Evolutionary conservation across 2,113 vertebrate species (phyloP).

Genomic region (Monarcha castaneiventris): DNA sequence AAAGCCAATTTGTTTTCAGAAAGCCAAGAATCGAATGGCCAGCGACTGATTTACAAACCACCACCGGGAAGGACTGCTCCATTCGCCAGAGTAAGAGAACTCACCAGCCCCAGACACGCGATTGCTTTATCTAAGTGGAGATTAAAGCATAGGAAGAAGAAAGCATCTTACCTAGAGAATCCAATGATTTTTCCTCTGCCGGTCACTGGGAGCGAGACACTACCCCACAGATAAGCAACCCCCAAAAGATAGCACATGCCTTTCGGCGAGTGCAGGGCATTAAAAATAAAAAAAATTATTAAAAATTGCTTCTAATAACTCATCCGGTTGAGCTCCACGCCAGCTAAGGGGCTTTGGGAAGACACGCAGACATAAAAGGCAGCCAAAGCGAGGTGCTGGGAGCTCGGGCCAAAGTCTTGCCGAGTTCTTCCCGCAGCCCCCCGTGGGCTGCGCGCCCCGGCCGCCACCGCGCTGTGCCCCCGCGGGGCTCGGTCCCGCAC

Average conservation of each 20-base stretch:
- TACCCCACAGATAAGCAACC: conserved; percentile 6
- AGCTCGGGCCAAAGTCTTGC: background rate
- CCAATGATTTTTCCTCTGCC: conserved; percentile 33
- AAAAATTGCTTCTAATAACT: background rate
- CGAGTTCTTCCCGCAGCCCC: background rate
- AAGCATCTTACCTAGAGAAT: conserved; percentile 74
- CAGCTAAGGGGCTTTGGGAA: background rate
- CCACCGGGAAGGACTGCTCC: background rate
- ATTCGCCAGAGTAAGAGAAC: conserved; percentile 1
- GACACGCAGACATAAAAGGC: conserved; percentile 10
- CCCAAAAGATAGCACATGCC: background rate
- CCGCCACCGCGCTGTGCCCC: background rate
- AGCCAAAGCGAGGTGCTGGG: background rate
- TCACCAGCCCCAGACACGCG: conserved; percentile 13
- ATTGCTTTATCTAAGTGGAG: conserved; percentile 42
- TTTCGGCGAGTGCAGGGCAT: background rate
- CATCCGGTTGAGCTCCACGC: background rate
- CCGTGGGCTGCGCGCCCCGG: background rate
- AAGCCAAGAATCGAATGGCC: conserved; percentile 10
- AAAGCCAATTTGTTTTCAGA: conserved; percentile 29
- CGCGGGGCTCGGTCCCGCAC: background rate
- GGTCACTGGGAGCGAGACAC: background rate
- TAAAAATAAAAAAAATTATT: background rate
- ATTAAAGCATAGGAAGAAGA: conserved; percentile 57
- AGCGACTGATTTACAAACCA: conserved; percentile 2